Conservation (phyloP, 2,888 invertebrate genomes). For the Lochmaea crataegi region DNA sequence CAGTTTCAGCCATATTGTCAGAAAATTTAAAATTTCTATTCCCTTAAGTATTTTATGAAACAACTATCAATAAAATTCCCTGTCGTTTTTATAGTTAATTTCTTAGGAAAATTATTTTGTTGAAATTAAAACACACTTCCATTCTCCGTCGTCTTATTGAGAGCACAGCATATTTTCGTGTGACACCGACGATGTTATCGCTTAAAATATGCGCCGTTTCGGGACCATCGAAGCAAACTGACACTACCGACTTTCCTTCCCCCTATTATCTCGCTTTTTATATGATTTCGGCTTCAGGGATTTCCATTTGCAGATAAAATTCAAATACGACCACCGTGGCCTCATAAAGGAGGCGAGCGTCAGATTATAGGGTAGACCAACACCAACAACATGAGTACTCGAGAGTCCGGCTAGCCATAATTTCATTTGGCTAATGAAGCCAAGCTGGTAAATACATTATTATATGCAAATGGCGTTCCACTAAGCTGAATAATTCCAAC, state of each 20-base stretch:
- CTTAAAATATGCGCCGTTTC: conserved; percentile 2
- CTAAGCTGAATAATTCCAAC: conserved; percentile 55
- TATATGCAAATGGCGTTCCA: conserved; percentile 60
- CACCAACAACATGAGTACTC: conserved; percentile 48
- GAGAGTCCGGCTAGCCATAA: conserved; percentile 56
- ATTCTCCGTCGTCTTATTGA: neutral
- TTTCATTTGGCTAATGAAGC: conserved; percentile 63
- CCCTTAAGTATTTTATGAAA: too few species aligned
- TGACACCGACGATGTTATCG: conserved; percentile 9
- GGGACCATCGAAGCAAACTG: neutral
- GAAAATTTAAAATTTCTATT: too few species aligned
- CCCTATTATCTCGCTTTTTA: conserved; percentile 19
- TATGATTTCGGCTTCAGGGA: conserved; percentile 36
- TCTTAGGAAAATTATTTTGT: too few species aligned
- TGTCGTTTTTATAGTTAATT: too few species aligned
- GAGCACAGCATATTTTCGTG: conserved; percentile 2
- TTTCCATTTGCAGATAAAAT: conserved; percentile 48
- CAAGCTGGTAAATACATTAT: conserved; percentile 52
- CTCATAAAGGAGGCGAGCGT: conserved; percentile 48
- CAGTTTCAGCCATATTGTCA: too few species aligned
- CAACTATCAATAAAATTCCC: too few species aligned
- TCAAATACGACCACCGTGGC: conserved; percentile 49
- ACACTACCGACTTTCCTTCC: conserved; percentile 3
- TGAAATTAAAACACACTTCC: too few species aligned
- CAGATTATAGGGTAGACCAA: conserved; percentile 37